A percentile compares a stretch with the other conserved stretches of the same genome.
These are phyloP conservation scores for Charaxes varanes DNA, from an alignment of 1,140 invertebrate species.

Conservation along the genomic window DNA sequence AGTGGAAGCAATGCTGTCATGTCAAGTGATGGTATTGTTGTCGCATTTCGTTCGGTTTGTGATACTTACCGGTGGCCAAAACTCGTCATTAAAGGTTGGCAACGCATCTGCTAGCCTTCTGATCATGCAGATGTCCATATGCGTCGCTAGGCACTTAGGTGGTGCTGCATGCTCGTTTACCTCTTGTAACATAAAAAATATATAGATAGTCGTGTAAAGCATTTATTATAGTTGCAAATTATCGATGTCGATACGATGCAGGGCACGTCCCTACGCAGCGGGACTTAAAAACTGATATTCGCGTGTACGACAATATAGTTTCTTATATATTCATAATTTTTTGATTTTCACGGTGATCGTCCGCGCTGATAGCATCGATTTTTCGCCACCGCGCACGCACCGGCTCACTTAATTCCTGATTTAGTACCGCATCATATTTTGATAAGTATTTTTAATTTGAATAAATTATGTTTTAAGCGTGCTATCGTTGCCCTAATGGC, in stretches of 20 bases:
- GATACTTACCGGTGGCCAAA: too few relatives aligned
- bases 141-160: too few relatives aligned
- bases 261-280: slow-evolving; percentile 6
- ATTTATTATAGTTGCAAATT: too few relatives aligned
- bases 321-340: slow-evolving; percentile 50
- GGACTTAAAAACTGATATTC: slow-evolving; percentile 54
- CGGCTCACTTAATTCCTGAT: slow-evolving; percentile 65
- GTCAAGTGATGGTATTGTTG: too few relatives aligned
- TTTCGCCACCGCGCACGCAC: slow-evolving; percentile 52
- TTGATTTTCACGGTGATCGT: slow-evolving; percentile 67
- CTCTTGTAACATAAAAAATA: too few relatives aligned
- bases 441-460: slow-evolving; percentile 74
- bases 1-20: too few relatives aligned
- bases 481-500: slow-evolving; percentile 56
- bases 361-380: slow-evolving; percentile 53
- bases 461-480: slow-evolving; percentile 72
- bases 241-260: slow-evolving; percentile 11
- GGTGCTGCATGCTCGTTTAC: too few relatives aligned
- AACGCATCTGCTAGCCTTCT: too few relatives aligned
- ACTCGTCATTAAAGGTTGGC: too few relatives aligned
- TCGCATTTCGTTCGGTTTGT: too few relatives aligned
- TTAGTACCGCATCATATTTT: slow-evolving; percentile 71
- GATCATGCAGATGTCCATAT: too few relatives aligned
- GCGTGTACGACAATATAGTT: slow-evolving; percentile 43
- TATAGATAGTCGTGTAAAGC: too few relatives aligned